These are phyloP conservation scores for Melinaea marsaeus DNA, from an alignment of 2,888 invertebrate species.

Conservation along the genomic window DNA sequence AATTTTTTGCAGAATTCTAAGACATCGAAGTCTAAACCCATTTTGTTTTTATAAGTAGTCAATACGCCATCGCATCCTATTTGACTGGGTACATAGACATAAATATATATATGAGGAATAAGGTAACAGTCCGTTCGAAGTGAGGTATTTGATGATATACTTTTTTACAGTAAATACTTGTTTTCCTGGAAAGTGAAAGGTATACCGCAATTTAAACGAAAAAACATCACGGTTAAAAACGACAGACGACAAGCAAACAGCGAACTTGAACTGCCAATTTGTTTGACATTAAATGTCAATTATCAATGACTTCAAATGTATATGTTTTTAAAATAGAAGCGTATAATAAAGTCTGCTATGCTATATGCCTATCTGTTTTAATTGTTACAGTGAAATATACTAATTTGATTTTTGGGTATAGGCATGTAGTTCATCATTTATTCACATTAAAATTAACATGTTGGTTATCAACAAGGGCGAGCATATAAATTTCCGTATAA, in stretches of 20 bases:
- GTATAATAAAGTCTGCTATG: too few species aligned
- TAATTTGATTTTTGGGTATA: too few species aligned
- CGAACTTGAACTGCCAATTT: slow-evolving; percentile 4
- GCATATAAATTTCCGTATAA: too few species aligned
- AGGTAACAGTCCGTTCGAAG: not conserved
- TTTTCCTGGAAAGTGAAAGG: slow-evolving; percentile 39
- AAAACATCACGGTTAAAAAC: slow-evolving; percentile 19
- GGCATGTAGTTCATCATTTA: too few species aligned
- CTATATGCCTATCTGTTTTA: too few species aligned
- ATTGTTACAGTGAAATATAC: too few species aligned
- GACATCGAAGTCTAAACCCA: slow-evolving; percentile 92
- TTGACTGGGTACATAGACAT: not conserved
- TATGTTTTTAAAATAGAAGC: too few species aligned
- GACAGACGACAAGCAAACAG: slow-evolving; percentile 9
- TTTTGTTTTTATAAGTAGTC: slow-evolving; percentile 50
- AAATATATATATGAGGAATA: not conserved
- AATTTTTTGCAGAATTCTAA: slow-evolving; percentile 91
- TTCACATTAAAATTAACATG: too few species aligned
- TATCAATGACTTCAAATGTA: not conserved
- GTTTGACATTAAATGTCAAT: not conserved
- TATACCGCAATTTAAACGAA: slow-evolving; percentile 27
- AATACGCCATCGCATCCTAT: slow-evolving; percentile 17
- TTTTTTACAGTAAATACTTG: slow-evolving; percentile 26
- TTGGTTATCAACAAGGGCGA: too few species aligned
- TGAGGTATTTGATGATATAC: slow-evolving; percentile 5